Conservation (phyloP, 2,797 vertebrate species). For the Tachyglossus aculeatus region DNA sequence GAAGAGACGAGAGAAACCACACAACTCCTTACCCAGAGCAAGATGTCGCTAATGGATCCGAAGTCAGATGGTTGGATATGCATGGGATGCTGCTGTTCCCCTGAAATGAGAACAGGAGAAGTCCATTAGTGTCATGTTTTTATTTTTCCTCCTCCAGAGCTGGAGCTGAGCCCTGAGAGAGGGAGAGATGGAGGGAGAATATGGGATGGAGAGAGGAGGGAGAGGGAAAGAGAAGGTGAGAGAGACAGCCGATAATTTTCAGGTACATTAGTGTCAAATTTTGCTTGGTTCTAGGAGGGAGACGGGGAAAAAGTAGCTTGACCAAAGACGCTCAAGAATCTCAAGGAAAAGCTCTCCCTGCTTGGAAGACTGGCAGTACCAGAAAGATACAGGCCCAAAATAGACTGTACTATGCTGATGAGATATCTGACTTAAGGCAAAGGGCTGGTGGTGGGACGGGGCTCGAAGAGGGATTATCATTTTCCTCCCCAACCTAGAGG, state of each 20-base stretch:
- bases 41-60: conserved; percentile 33
- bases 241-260: conserved; percentile 15
- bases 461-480: too few relatives aligned
- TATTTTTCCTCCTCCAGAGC: conserved; percentile 25
- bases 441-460: too few relatives aligned
- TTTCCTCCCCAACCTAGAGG: too few relatives aligned
- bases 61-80: conserved; percentile 16
- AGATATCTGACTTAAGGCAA: too few relatives aligned
- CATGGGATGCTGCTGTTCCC: conserved; percentile 18
- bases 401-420: too few relatives aligned
- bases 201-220: too few relatives aligned
- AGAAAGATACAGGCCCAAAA: background rate
- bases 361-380: background rate
- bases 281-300: background rate
- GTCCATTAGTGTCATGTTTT: conserved; percentile 42
- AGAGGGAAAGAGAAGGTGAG: too few relatives aligned
- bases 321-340: background rate
- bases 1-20: conserved; percentile 58
- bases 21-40: too few relatives aligned
- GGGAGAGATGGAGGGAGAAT: too few relatives aligned
- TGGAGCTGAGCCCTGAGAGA: conserved; percentile 3
- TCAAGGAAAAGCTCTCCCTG: background rate
- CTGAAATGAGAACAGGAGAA: conserved; percentile 41
- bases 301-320: background rate
- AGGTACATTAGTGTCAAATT: conserved; percentile 28